phyloP scores from a whole-genome alignment of 2,113 vertebrate genomes.

The Vombatus ursinus region DNA sequence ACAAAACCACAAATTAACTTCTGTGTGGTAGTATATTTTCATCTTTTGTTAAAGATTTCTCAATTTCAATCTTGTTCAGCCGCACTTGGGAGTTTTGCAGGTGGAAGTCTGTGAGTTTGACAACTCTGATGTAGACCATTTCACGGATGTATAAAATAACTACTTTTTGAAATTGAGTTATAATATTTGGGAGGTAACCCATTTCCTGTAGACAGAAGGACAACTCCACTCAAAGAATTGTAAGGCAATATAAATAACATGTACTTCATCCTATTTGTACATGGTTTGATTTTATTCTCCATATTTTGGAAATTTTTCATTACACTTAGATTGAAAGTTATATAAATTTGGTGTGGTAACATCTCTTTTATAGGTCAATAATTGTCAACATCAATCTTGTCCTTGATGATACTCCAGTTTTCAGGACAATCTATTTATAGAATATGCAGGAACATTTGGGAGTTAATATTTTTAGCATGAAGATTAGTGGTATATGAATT shows the following conservation, averaged over 20 bases:
- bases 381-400: not conserved
- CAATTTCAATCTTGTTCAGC: not conserved
- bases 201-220: not conserved
- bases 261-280: not conserved
- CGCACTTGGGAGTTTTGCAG: not conserved
- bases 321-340: not conserved
- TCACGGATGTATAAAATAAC: not conserved
- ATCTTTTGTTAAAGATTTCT: not conserved
- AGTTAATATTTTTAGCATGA: not conserved
- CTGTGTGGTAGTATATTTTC: not conserved
- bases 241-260: not conserved
- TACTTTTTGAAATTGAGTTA: not conserved
- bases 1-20: not conserved
- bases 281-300: not conserved
- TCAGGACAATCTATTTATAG: not conserved
- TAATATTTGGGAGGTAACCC: not conserved
- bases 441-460: not conserved
- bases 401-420: not conserved
- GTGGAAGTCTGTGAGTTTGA: not conserved
- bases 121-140: not conserved
- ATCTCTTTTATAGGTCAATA: not conserved
- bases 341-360: not conserved
- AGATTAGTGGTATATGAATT: not conserved
- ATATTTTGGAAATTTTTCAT: not conserved
- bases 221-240: not conserved